phyloP scores from a whole-genome alignment of 2,113 vertebrate genomes.

The Callorhinus ursinus region DNA sequence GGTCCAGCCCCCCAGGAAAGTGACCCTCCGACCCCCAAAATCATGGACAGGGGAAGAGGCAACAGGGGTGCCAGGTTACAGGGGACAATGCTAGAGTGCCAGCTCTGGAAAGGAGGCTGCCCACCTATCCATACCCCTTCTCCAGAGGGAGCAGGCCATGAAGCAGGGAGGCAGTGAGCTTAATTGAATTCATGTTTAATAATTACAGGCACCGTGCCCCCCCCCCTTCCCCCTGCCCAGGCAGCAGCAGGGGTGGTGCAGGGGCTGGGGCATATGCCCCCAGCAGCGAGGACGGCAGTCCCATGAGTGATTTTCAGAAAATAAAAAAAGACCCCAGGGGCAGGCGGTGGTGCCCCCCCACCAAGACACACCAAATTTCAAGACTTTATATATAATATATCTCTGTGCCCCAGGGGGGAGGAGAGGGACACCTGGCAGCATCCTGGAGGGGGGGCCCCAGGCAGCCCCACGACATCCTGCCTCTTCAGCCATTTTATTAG shows the following conservation, averaged over 20 bases:
- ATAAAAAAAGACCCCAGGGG: slow-evolving; percentile 81
- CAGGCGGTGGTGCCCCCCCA: slow-evolving; percentile 70
- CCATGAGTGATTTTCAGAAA: slow-evolving; percentile 83
- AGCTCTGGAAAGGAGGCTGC: slow-evolving; percentile 43
- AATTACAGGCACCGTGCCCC: slow-evolving; percentile 84
- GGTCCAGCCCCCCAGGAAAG: background rate
- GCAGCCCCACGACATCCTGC: slow-evolving; percentile 80
- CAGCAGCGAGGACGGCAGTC: slow-evolving; percentile 83
- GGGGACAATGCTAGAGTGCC: background rate
- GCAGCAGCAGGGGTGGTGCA: slow-evolving; percentile 82
- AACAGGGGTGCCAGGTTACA: background rate
- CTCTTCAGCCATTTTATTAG: slow-evolving; percentile 83
- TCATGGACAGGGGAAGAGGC: background rate
- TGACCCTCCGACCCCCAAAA: background rate
- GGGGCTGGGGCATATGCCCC: slow-evolving; percentile 82
- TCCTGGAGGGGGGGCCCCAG: slow-evolving; percentile 78
- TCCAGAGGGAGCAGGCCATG: slow-evolving; percentile 45
- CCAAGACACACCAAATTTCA: slow-evolving; percentile 83
- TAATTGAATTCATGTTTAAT: slow-evolving; percentile 85
- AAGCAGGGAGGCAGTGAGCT: slow-evolving; percentile 71
- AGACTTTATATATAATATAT: slow-evolving; percentile 84
- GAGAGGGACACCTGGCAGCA: slow-evolving; percentile 77
- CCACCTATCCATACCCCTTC: slow-evolving; percentile 12
- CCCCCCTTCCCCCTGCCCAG: slow-evolving; percentile 79
- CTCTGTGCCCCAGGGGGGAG: slow-evolving; percentile 75